Evolutionary conservation across 2,113 vertebrate species (phyloP).

Genomic region (Thinocorus orbignyianus): DNA sequence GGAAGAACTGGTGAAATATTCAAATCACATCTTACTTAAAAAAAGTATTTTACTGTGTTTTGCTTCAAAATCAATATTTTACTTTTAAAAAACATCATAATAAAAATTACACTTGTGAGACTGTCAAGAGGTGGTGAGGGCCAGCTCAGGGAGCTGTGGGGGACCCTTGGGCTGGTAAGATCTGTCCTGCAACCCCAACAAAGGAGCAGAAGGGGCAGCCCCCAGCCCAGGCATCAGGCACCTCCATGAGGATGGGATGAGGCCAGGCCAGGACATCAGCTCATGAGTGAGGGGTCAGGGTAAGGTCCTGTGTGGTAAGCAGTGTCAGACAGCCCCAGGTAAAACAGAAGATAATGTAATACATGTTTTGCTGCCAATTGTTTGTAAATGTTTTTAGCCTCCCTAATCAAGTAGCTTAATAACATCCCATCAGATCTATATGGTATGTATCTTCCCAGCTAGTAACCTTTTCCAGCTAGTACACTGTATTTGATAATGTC

Average conservation of each 20-base stretch:
- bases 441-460: neutral
- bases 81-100: neutral
- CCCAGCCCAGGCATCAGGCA: neutral
- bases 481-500: neutral
- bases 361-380: neutral
- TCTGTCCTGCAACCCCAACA: neutral
- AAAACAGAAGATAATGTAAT: neutral
- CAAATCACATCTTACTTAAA: fast-evolving
- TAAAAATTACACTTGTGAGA: neutral
- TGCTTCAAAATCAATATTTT: neutral
- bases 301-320: neutral
- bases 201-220: neutral
- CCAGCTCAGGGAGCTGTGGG: neutral
- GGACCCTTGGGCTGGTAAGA: no score
- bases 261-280: neutral
- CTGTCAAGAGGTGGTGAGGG: neutral
- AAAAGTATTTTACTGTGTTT: no score
- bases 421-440: neutral
- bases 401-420: neutral
- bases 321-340: neutral
- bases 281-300: neutral
- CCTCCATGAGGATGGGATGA: neutral
- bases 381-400: neutral
- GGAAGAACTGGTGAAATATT: neutral
- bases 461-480: neutral